Evolutionary conservation across 2,113 vertebrate genomes (phyloP).

Genomic region (Etia nguti): DNA sequence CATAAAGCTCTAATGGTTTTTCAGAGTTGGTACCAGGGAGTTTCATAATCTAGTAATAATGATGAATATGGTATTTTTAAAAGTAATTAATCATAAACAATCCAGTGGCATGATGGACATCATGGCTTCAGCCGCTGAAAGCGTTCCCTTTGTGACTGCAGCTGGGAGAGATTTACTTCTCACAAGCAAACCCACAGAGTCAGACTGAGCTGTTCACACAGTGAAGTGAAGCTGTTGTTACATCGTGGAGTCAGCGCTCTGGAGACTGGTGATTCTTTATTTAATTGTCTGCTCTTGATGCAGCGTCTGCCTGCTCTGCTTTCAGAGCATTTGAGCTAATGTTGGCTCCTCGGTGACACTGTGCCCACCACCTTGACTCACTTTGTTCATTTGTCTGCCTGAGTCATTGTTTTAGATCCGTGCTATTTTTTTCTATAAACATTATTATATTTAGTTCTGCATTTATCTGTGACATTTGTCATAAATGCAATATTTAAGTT

Average conservation of each 20-base stretch:
- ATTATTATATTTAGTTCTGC: background rate
- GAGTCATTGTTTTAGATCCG: background rate
- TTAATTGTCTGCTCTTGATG: background rate
- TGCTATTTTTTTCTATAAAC: background rate
- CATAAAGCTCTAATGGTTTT: background rate
- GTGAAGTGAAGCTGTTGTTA: background rate
- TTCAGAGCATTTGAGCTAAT: background rate
- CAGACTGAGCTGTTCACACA: background rate
- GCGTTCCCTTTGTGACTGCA: background rate
- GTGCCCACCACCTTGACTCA: background rate
- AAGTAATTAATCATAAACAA: background rate
- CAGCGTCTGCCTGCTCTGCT: background rate
- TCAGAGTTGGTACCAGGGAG: background rate
- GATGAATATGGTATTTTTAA: background rate
- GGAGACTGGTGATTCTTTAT: background rate
- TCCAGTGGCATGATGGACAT: accelerated
- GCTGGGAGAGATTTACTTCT: background rate
- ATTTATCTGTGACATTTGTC: background rate
- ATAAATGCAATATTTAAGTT: background rate
- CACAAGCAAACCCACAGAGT: background rate
- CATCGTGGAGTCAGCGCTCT: background rate
- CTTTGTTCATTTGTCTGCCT: background rate
- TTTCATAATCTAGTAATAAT: background rate
- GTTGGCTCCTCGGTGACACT: background rate
- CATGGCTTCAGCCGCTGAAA: background rate